Evolutionary conservation across 1,140 invertebrate species (phyloP).

Genomic region (Helicoverpa zea): DNA sequence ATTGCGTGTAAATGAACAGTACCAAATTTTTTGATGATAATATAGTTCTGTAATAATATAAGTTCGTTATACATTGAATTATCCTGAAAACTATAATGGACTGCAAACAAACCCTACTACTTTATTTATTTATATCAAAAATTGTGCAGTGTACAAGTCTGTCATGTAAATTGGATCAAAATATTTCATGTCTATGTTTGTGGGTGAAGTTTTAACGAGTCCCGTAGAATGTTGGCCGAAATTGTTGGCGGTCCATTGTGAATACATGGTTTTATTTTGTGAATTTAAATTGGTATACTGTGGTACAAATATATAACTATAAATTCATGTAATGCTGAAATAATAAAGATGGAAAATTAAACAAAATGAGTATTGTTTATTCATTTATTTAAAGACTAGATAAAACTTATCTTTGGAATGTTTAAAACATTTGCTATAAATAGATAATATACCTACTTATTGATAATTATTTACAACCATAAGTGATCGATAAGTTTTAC

Average conservation of each 20-base stretch:
- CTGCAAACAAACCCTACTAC: no score
- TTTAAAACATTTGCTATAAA: constrained; percentile 24
- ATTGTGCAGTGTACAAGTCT: not conserved
- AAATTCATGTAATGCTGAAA: not conserved
- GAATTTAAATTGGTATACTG: constrained; percentile 6
- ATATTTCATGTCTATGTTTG: constrained; percentile 22
- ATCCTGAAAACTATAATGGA: no score
- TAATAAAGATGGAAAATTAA: not conserved
- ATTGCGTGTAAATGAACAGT: no score
- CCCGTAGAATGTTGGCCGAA: not conserved
- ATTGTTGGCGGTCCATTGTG: constrained; percentile 17
- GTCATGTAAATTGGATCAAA: constrained; percentile 19
- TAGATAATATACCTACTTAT: constrained; percentile 24
- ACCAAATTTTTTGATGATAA: no score
- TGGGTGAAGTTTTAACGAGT: constrained; percentile 32
- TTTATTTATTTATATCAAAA: no score
- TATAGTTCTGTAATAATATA: no score
- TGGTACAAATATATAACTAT: not conserved
- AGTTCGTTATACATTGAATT: no score
- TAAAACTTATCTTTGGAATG: constrained; percentile 45
- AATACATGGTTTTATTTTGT: constrained; percentile 13
- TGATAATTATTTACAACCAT: constrained; percentile 4
- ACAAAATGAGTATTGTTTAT: not conserved
- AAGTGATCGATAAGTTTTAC: constrained; percentile 18
- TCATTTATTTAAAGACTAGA: constrained; percentile 44